Conservation (phyloP, 1,140 invertebrate species). For the Sminthurides bifidus region DNA sequence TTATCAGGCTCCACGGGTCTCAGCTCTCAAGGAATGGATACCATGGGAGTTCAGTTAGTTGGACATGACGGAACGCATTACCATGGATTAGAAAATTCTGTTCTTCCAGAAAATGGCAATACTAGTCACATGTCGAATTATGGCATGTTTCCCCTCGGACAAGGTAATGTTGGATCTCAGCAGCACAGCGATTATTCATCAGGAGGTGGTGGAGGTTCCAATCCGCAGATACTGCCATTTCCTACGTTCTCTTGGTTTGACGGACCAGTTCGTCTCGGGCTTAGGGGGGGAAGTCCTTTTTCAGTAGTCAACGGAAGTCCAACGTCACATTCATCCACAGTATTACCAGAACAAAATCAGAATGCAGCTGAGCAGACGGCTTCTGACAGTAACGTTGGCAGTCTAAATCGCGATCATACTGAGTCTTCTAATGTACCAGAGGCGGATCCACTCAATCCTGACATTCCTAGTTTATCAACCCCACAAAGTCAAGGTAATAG, state of each 20-base stretch:
- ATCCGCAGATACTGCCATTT: conserved; percentile 40
- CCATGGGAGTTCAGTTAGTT: too few relatives aligned
- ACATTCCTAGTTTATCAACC: too few relatives aligned
- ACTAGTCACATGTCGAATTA: too few relatives aligned
- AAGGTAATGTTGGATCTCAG: neutral
- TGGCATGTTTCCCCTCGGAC: too few relatives aligned
- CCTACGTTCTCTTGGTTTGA: conserved; percentile 41
- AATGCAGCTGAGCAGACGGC: too few relatives aligned
- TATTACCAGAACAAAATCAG: neutral
- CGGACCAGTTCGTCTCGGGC: conserved; percentile 49
- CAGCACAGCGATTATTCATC: conserved; percentile 9
- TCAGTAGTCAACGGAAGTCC: conserved; percentile 25
- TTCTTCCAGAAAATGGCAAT: too few relatives aligned
- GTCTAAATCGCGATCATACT: too few relatives aligned
- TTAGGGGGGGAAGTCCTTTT: conserved; percentile 59
- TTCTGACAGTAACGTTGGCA: neutral
- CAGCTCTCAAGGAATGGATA: conserved; percentile 1
- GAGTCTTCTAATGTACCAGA: too few relatives aligned
- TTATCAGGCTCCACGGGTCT: neutral
- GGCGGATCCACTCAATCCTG: too few relatives aligned
- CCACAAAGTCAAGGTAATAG: too few relatives aligned
- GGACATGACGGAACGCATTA: too few relatives aligned
- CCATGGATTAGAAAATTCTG: too few relatives aligned
- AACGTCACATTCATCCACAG: conserved; percentile 1
- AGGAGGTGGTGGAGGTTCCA: conserved; percentile 41